These are phyloP conservation scores for Hydriomena furcata DNA, from an alignment of 2,888 invertebrate species.

Conservation along the genomic window DNA sequence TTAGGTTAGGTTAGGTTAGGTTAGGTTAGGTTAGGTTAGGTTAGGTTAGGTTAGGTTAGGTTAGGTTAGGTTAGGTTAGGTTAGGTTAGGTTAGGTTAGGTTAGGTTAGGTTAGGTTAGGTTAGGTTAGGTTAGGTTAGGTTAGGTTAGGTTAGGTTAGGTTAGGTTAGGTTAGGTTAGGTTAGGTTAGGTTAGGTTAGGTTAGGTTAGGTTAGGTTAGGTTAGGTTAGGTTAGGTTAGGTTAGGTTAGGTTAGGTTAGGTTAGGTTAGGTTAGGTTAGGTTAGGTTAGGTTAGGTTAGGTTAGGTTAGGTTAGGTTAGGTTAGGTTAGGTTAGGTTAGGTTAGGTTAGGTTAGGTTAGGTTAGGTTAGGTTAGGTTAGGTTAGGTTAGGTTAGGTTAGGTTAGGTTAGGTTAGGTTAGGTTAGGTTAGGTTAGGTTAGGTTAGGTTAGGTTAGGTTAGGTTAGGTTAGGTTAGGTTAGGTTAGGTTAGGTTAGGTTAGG, in stretches of 20 bases:
- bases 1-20: slow-evolving; percentile 28
- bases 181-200: slow-evolving; percentile 27
- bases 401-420: slow-evolving; percentile 41
- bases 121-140: slow-evolving; percentile 29
- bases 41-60: slow-evolving; percentile 24
- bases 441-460: slow-evolving; percentile 35
- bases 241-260: slow-evolving; percentile 27
- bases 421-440: slow-evolving; percentile 36
- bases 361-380: slow-evolving; percentile 33
- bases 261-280: slow-evolving; percentile 27
- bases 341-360: slow-evolving; percentile 37
- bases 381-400: slow-evolving; percentile 39
- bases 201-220: slow-evolving; percentile 26
- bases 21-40: slow-evolving; percentile 25
- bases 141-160: slow-evolving; percentile 23
- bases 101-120: slow-evolving; percentile 31
- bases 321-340: slow-evolving; percentile 34
- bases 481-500: slow-evolving; percentile 39
- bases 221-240: slow-evolving; percentile 26
- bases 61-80: slow-evolving; percentile 24
- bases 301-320: slow-evolving; percentile 33
- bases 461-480: slow-evolving; percentile 37
- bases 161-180: slow-evolving; percentile 17
- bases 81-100: slow-evolving; percentile 32
- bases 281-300: slow-evolving; percentile 28